A percentile compares a stretch with the other conserved stretches of the same genome.
Evolutionary conservation across 2,797 vertebrate genomes (phyloP).

Genomic region (Balearica regulorum): DNA sequence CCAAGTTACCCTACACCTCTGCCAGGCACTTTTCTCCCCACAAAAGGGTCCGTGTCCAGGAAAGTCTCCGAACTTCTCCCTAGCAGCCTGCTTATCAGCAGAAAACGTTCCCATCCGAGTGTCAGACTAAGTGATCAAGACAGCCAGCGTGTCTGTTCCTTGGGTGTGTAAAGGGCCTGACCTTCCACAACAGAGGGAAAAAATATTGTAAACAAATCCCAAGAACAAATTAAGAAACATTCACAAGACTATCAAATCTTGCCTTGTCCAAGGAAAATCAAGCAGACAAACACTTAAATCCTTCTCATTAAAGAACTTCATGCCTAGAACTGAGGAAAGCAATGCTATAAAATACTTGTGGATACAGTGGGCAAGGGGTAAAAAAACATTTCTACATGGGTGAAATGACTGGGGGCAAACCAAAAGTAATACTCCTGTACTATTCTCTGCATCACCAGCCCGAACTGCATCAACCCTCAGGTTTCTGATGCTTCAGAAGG

Average conservation of each 20-base stretch:
- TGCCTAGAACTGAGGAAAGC: background rate
- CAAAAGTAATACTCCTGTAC: background rate
- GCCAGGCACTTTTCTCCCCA: background rate
- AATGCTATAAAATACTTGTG: background rate
- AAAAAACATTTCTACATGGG: fast-evolving
- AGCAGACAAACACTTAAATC: background rate
- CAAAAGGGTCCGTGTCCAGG: background rate
- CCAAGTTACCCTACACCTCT: fast-evolving
- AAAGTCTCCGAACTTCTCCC: background rate
- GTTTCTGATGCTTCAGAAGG: background rate
- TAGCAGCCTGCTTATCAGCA: background rate
- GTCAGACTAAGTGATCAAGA: background rate
- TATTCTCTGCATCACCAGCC: background rate
- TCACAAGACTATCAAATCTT: no score
- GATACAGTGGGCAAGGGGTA: no score
- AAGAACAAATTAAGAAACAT: no score
- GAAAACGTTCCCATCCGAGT: background rate
- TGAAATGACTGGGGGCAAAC: background rate
- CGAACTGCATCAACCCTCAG: no score
- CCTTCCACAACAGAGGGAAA: background rate
- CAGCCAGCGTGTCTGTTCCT: background rate
- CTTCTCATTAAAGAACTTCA: background rate
- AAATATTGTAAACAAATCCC: background rate
- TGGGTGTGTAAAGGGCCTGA: background rate
- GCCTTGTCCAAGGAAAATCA: background rate